Evolutionary conservation across 2,888 invertebrate species (phyloP).

Genomic region (Acanthosepion esculentum): DNA sequence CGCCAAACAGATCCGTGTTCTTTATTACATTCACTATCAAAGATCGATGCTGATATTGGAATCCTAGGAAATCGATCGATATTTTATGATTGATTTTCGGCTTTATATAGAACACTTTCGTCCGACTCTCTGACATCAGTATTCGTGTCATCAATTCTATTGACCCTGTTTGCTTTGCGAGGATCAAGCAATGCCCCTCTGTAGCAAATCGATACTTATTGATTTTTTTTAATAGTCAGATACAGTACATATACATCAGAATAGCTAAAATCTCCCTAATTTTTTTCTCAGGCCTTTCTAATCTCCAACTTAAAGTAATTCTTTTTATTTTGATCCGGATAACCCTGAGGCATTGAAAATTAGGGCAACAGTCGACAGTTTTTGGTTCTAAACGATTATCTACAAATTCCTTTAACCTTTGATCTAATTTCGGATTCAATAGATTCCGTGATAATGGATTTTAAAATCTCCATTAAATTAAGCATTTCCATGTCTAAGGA

Average conservation of each 20-base stretch:
- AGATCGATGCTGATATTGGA: not conserved
- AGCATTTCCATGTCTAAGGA: no score
- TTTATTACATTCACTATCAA: not conserved
- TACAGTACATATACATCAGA: not conserved
- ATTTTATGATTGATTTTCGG: not conserved
- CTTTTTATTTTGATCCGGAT: no score
- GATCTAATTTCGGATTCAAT: no score
- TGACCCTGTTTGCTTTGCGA: not conserved
- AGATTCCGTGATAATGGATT: no score
- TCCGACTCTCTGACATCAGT: not conserved
- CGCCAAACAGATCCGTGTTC: not conserved
- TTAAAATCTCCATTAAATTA: no score
- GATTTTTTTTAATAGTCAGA: not conserved
- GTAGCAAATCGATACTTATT: not conserved
- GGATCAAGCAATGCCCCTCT: not conserved
- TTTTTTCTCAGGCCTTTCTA: not conserved
- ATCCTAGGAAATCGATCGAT: not conserved
- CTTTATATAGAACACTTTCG: not conserved
- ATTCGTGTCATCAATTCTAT: not conserved
- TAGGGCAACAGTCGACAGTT: no score
- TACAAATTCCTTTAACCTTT: no score
- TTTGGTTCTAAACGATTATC: no score
- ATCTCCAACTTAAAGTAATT: no score
- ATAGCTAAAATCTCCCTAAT: not conserved
- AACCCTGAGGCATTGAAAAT: no score